These are phyloP conservation scores for Tethea ocularis DNA, from an alignment of 2,888 invertebrate species.

Conservation along the genomic window DNA sequence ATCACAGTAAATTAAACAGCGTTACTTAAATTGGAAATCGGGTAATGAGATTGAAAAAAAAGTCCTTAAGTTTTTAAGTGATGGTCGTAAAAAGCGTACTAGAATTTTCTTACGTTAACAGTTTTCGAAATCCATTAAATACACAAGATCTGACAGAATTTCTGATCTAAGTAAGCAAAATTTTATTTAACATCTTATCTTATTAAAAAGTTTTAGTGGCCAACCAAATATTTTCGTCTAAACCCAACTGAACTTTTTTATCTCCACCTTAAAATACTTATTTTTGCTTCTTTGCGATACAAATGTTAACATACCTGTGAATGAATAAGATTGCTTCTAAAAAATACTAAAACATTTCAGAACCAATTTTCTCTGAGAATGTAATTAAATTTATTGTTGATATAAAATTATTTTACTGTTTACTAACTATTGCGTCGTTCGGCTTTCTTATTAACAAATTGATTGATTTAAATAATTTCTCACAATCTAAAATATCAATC, in stretches of 20 bases:
- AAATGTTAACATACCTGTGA: conserved; percentile 17
- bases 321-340: conserved; percentile 11
- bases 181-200: conserved; percentile 43
- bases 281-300: conserved; percentile 12
- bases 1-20: background rate
- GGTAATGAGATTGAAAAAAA: background rate
- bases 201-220: conserved; percentile 44
- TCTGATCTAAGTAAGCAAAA: conserved; percentile 39
- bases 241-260: conserved; percentile 13
- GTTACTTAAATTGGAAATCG: background rate
- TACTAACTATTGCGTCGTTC: background rate
- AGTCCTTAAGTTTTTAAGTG: background rate
- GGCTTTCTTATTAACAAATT: background rate
- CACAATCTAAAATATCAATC: background rate
- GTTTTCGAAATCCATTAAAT: conserved; percentile 49
- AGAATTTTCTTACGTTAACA: conserved; percentile 35
- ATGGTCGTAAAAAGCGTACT: conserved; percentile 4
- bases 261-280: conserved; percentile 13
- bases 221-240: conserved; percentile 17
- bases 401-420: background rate
- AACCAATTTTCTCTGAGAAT: background rate
- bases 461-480: background rate
- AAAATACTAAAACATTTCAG: background rate
- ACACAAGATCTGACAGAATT: conserved; percentile 40
- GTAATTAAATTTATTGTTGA: conserved; percentile 1